A percentile compares a stretch with the other conserved stretches of the same genome.
Evolutionary conservation across 1,140 invertebrate genomes (phyloP).

Genomic region (Scaptomyza graminum): DNA sequence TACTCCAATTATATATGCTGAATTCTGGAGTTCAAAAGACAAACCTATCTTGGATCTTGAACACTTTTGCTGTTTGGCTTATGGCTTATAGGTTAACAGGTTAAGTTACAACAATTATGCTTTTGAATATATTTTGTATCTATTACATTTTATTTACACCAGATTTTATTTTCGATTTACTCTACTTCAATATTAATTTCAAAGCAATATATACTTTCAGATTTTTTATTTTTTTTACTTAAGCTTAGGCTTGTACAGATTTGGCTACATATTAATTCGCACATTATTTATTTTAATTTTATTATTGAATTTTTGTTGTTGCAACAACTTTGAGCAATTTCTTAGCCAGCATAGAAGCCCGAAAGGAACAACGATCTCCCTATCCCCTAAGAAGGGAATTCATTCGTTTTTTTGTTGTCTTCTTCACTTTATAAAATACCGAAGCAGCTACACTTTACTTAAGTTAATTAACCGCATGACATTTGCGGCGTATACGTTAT

Average conservation of each 20-base stretch:
- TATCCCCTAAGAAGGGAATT: not conserved
- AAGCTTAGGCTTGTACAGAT: slow-evolving; percentile 40
- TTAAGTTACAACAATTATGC: slow-evolving; percentile 21
- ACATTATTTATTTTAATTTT: slow-evolving; percentile 7
- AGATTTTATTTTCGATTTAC: slow-evolving; percentile 26
- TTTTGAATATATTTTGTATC: not conserved
- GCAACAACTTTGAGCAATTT: slow-evolving; percentile 66
- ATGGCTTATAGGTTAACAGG: not conserved
- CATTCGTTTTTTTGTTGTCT: no score
- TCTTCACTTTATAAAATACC: slow-evolving; percentile 32
- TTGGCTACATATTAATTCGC: slow-evolving; percentile 60
- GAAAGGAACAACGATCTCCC: slow-evolving; percentile 62
- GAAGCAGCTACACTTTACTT: slow-evolving; percentile 25
- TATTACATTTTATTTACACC: not conserved
- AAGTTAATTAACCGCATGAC: slow-evolving; percentile 37
- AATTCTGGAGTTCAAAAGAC: no score
- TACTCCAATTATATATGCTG: no score
- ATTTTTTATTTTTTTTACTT: slow-evolving; percentile 14
- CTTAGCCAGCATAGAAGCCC: slow-evolving; percentile 50
- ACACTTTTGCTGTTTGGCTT: slow-evolving; percentile 14
- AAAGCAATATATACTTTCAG: slow-evolving; percentile 3
- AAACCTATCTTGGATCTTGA: no score
- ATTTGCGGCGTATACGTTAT: slow-evolving; percentile 70
- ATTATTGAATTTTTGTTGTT: slow-evolving; percentile 1
- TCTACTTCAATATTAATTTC: not conserved